Evolutionary conservation across 2,888 invertebrate species (phyloP).

Genomic region (Mystacides longicornis): DNA sequence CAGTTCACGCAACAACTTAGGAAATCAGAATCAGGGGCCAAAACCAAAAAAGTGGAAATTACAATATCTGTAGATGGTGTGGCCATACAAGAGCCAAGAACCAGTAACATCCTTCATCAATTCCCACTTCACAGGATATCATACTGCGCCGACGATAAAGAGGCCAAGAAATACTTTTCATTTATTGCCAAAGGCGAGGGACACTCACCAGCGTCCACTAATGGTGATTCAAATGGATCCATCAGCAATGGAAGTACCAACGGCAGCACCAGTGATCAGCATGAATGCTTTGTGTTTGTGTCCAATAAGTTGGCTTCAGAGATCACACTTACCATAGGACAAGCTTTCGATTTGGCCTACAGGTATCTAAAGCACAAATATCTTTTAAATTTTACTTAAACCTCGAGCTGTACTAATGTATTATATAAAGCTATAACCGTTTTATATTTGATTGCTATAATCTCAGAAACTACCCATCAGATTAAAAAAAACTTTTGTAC

Average conservation of each 20-base stretch:
- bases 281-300: slow-evolving; percentile 95
- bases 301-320: slow-evolving; percentile 97
- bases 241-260: slow-evolving; percentile 27
- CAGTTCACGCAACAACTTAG: slow-evolving; percentile 90
- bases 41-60: slow-evolving; percentile 85
- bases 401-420: too few species aligned
- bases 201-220: slow-evolving; percentile 27
- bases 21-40: slow-evolving; percentile 85
- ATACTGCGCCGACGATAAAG: slow-evolving; percentile 98
- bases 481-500: too few species aligned
- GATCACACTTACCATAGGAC: slow-evolving; percentile 95
- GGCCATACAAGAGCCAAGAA: slow-evolving; percentile 73
- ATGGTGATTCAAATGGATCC: slow-evolving; percentile 8
- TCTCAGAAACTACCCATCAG: too few species aligned
- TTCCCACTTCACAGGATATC: slow-evolving; percentile 96
- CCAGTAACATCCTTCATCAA: slow-evolving; percentile 81
- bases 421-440: too few species aligned
- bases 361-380: too few species aligned
- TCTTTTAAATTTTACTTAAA: too few species aligned
- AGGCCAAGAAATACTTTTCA: slow-evolving; percentile 94
- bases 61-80: slow-evolving; percentile 98
- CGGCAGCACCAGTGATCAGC: slow-evolving; percentile 59
- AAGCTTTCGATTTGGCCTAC: slow-evolving; percentile 97
- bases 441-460: too few species aligned
- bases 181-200: slow-evolving; percentile 79